Base-by-base conservation (phyloP, 1,140 invertebrate genomes). In the Halyomorpha halys region DNA sequence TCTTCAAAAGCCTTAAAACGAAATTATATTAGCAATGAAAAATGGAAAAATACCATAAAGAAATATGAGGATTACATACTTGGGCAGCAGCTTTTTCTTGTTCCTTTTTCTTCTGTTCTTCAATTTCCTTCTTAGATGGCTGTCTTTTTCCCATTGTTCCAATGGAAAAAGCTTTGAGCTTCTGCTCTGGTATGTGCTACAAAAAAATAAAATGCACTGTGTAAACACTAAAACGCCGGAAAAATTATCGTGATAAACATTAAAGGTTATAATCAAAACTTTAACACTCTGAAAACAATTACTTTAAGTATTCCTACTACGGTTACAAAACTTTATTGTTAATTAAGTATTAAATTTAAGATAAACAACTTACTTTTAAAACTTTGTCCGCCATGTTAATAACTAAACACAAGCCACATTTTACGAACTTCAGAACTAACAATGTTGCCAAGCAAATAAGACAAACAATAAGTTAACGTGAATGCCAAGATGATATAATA, bases 51-150 rank as follows among this genome's bases (percentile, higher is more conserved):
- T 2, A 59, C 5, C 25, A 59, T 25, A 39, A 44, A 60, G 53
- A 23, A 56, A 56, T 56, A 56, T 5, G 2, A 23, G 8, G 3
- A 23, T 1, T 25, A 56, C 53, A 23, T 77, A 86, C 84, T 73
- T 85, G 80, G 62, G 87, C 88, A 15, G 87, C 87, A 19, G 86
- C 88, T 74, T 90, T 88, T 72, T 92, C 88, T 73, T 94, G 87
- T 73, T 94, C 90, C 72, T 90, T 90, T 76, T 92, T 92, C 64
- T 84, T 83, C 62, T 86, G 81, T 69, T 95, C 91, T 72, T 95
- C 91, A 13, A 90, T 74, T 76, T 95, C 92, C 68, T 84, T 86
- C 76, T 94, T 94, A 44, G 90, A 89, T 66, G 90, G 73, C 49
- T 80, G 79, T 61, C 90, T 80, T 73, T 89, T 87, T 23, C 84